A percentile compares a stretch with the other conserved stretches of the same genome.
phyloP scores from a whole-genome alignment of 2,888 invertebrate species.

The Drosophila buzzatii region DNA sequence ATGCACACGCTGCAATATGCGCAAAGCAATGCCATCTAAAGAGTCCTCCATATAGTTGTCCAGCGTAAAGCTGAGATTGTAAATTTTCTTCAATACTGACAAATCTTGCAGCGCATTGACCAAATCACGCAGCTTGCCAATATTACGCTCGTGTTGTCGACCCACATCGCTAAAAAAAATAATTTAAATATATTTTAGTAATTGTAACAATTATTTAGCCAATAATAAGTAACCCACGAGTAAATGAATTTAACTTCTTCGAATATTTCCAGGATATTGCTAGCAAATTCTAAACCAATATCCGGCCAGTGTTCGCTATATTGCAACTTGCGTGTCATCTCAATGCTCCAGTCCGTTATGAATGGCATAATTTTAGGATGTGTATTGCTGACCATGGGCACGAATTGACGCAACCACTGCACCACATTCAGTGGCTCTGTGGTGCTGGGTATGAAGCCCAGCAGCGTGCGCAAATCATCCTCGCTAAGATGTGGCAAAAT shows the following conservation, averaged over 20 bases:
- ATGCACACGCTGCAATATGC: constrained; percentile 83
- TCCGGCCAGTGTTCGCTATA: constrained; percentile 84
- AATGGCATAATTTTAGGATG: constrained; percentile 83
- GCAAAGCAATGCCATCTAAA: constrained; percentile 83
- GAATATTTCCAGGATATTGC: constrained; percentile 83
- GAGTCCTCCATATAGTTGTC: constrained; percentile 84
- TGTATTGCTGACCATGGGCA: constrained; percentile 82
- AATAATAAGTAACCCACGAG: constrained; percentile 66
- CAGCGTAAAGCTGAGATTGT: constrained; percentile 83
- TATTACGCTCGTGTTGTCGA: constrained; percentile 82
- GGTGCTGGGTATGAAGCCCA: constrained; percentile 81
- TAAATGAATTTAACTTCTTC: constrained; percentile 83
- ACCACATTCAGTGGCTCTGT: constrained; percentile 83
- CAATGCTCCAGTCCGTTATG: constrained; percentile 84
- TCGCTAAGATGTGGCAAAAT: constrained; percentile 79
- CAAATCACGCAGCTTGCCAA: constrained; percentile 79
- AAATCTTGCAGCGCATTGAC: constrained; percentile 83
- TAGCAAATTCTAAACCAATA: constrained; percentile 84
- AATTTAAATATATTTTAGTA: background rate
- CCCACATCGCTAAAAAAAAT: constrained; percentile 77
- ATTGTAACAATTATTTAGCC: too few relatives aligned
- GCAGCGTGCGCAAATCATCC: constrained; percentile 75
- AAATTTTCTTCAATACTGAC: constrained; percentile 82
- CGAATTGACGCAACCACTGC: constrained; percentile 84
- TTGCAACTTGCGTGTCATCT: constrained; percentile 83